Base-by-base conservation (phyloP, 2,888 invertebrate genomes). In the Euplagia quadripunctaria region DNA sequence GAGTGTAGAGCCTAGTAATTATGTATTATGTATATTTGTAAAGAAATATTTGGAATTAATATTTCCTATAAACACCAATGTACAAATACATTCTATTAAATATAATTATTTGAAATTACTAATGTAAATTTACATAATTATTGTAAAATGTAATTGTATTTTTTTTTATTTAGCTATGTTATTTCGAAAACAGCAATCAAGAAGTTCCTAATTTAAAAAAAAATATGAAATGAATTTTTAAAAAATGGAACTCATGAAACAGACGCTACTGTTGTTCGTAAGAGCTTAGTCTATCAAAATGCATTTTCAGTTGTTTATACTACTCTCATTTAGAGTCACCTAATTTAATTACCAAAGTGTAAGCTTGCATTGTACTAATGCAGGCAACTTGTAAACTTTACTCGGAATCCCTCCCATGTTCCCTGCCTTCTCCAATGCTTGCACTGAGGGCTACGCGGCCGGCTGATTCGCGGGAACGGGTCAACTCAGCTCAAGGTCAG, bases 401-500 rank as follows among this genome's bases (percentile, higher is more conserved):
- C 83, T 79, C 69, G 70, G 82, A 82, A 84, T 80, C 80, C 68
- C 67, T 76, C 68, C 73, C 77, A 71, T 20, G 14, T 49, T 67
- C 68, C 66, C 64, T 55, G 65, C 73, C 68, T 69, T 64, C 73
- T 72, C 17, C 63, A 42, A 68, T 70, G 67, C 83, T 67, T 73
- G 68, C 75, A 74, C 72, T 69, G 78, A 82, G 83, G 78, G 79
- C 80, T 81, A 77, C 75, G 75, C 72, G 74, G 72, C 84, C 86
- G 88, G 88, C 87, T 87, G 93, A 94, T 94, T 95, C 93, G 94
- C 94, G 87, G 91, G 92, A 94, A 91, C 95, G 90, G 94, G 94
- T 94, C 94, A 94, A 92, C 90, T 87, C 82, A 85, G 88, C 90
- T 90, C 95, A 95, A 95, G 95, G 95, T 95, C 94, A 94, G 89